phyloP scores from a whole-genome alignment of 2,113 vertebrate genomes.

The Dendropsophus ebraccatus region DNA sequence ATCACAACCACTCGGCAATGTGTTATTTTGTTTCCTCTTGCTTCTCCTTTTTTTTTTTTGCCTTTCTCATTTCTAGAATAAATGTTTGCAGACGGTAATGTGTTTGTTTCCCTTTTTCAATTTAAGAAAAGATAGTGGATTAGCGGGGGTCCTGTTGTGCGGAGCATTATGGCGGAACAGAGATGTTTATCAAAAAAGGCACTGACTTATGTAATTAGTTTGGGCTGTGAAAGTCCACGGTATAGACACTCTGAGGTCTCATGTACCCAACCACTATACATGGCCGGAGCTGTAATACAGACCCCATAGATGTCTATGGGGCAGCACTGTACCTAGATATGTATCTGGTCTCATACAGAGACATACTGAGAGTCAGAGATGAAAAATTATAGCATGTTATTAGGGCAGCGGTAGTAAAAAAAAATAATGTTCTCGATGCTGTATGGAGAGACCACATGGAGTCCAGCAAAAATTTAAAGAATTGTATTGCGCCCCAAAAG shows the following conservation, averaged over 20 bases:
- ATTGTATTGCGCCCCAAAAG: too few relatives aligned
- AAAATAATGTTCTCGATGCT: too few relatives aligned
- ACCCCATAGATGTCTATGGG: not conserved
- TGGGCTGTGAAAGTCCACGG: not conserved
- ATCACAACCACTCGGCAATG: constrained; percentile 29
- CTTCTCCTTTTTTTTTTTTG: not conserved
- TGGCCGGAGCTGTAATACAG: not conserved
- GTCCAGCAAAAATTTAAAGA: too few relatives aligned
- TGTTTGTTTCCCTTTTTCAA: constrained; percentile 48
- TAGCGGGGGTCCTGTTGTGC: constrained; percentile 6
- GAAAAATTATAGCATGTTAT: too few relatives aligned
- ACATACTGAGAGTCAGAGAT: too few relatives aligned
- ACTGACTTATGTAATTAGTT: not conserved
- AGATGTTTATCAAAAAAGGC: not conserved
- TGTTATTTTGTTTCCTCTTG: constrained; percentile 24
- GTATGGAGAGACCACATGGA: too few relatives aligned
- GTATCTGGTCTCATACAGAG: too few relatives aligned
- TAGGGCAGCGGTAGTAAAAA: too few relatives aligned
- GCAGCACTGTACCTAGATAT: not conserved
- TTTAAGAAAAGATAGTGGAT: constrained; percentile 34
- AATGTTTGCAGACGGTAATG: constrained; percentile 47
- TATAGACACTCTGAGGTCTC: not conserved
- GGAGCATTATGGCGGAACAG: not conserved
- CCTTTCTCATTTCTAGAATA: constrained; percentile 29
- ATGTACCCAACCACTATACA: not conserved